Percentiles rank a stretch among this genome's conserved stretches.
These are phyloP conservation scores for Synergus gifuensis DNA, from an alignment of 2,888 invertebrate species.

Conservation along the genomic window DNA sequence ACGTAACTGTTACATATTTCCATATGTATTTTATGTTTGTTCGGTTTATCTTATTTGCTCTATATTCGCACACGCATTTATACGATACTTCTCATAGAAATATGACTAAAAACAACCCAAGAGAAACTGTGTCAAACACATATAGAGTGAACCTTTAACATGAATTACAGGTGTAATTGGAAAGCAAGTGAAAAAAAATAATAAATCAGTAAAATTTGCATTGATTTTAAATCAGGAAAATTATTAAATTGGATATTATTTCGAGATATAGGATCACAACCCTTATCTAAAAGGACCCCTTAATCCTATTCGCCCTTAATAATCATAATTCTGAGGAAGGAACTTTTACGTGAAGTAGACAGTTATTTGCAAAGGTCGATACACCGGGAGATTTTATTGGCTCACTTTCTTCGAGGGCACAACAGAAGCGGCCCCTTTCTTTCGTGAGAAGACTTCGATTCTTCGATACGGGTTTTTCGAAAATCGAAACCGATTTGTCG, in stretches of 20 bases:
- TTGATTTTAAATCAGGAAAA: no score
- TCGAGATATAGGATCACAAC: no score
- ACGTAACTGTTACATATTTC: constrained; percentile 30
- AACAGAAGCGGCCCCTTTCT: constrained; percentile 29
- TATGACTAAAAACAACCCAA: not conserved
- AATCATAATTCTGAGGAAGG: no score
- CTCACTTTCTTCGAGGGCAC: not conserved
- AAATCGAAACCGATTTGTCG: constrained; percentile 48
- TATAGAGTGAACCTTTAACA: not conserved
- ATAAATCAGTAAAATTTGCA: no score
- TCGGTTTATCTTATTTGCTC: constrained; percentile 19
- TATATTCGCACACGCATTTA: constrained; percentile 10
- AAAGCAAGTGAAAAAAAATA: not conserved
- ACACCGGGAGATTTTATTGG: constrained; percentile 15
- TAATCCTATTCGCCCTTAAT: no score
- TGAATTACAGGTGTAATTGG: not conserved
- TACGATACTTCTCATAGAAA: constrained; percentile 37
- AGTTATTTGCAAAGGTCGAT: constrained; percentile 11
- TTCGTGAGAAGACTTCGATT: constrained; percentile 18
- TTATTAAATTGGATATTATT: no score
- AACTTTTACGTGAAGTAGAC: no score
- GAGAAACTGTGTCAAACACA: constrained; percentile 8
- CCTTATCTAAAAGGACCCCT: no score
- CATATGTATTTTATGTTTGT: constrained; percentile 21
- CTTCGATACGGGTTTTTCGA: constrained; percentile 35